These are phyloP conservation scores for Halocynthia roretzi DNA, from an alignment of 23 tunicate genomes.

Conservation along the genomic window DNA sequence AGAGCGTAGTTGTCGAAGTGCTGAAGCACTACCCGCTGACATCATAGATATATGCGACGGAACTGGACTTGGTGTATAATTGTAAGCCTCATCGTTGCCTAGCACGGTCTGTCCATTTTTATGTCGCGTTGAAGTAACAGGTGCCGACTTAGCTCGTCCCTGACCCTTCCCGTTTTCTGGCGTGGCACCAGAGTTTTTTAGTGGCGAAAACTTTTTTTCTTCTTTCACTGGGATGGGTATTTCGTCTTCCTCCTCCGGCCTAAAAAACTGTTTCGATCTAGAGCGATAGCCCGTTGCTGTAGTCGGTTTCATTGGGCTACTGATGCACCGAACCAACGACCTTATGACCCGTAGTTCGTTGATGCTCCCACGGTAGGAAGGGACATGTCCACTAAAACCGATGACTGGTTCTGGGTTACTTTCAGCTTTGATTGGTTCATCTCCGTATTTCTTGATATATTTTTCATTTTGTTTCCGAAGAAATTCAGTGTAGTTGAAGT, in stretches of 20 bases:
- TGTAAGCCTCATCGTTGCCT: not conserved
- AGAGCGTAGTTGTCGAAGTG: slow-evolving; percentile 1
- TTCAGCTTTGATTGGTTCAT: slow-evolving; percentile 60
- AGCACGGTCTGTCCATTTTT: not conserved
- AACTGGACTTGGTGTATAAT: not conserved
- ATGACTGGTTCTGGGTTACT: slow-evolving; percentile 57
- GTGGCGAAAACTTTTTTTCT: too few relatives aligned
- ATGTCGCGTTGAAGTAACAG: slow-evolving; percentile 23
- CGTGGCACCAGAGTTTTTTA: too few relatives aligned
- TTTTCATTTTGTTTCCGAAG: slow-evolving; percentile 62
- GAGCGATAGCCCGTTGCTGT: slow-evolving; percentile 55
- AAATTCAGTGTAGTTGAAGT: slow-evolving; percentile 81
- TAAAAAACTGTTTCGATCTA: slow-evolving; percentile 12
- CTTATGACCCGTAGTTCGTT: slow-evolving; percentile 70
- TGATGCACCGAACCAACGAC: slow-evolving; percentile 60
- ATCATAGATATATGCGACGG: slow-evolving; percentile 48
- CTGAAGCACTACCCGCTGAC: slow-evolving; percentile 62
- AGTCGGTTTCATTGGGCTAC: slow-evolving; percentile 81
- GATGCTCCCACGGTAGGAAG: slow-evolving; percentile 56
- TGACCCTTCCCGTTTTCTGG: too few relatives aligned
- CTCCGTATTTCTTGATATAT: slow-evolving; percentile 69
- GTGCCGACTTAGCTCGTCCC: slow-evolving; percentile 47
- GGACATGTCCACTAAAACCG: slow-evolving; percentile 75
- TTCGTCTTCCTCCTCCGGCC: slow-evolving; percentile 11
- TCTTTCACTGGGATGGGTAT: too few relatives aligned